Percentiles rank a stretch among this genome's conserved stretches.
phyloP scores from a whole-genome alignment of 2,797 vertebrate genomes.

The Pangasius sanitwongsei region DNA sequence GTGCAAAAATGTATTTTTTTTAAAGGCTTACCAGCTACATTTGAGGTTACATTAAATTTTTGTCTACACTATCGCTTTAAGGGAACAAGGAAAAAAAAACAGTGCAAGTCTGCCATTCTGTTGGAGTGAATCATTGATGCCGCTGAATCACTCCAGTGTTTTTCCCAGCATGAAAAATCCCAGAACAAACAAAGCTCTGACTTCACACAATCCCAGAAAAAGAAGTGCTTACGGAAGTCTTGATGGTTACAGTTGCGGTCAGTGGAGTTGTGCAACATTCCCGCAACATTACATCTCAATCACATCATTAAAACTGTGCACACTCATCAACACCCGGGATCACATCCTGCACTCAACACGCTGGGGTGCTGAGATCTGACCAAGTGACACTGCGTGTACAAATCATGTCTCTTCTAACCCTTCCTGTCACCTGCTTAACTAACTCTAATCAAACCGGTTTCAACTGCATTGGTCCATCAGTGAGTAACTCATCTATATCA shows the following conservation, averaged over 20 bases:
- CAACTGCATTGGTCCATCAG: background rate
- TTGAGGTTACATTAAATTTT: background rate
- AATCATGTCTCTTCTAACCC: background rate
- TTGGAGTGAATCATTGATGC: slow-evolving; percentile 6
- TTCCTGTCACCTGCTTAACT: background rate
- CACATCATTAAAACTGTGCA: background rate
- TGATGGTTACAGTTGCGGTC: background rate
- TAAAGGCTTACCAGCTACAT: background rate
- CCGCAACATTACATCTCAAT: background rate
- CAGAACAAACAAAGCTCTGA: background rate
- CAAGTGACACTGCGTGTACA: too few species aligned
- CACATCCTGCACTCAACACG: background rate
- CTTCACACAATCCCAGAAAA: slow-evolving; percentile 6
- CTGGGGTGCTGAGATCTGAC: background rate
- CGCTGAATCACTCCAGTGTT: slow-evolving; percentile 13
- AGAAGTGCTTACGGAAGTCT: background rate
- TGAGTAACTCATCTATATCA: too few species aligned
- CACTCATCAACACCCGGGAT: background rate
- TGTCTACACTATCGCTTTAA: background rate
- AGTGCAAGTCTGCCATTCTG: background rate
- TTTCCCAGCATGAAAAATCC: background rate
- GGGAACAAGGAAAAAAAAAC: background rate
- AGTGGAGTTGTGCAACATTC: background rate
- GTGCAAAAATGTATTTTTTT: background rate
- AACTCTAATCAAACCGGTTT: background rate